Conservation (phyloP, 2,888 invertebrate genomes). For the Cacoxenus indagator region DNA sequence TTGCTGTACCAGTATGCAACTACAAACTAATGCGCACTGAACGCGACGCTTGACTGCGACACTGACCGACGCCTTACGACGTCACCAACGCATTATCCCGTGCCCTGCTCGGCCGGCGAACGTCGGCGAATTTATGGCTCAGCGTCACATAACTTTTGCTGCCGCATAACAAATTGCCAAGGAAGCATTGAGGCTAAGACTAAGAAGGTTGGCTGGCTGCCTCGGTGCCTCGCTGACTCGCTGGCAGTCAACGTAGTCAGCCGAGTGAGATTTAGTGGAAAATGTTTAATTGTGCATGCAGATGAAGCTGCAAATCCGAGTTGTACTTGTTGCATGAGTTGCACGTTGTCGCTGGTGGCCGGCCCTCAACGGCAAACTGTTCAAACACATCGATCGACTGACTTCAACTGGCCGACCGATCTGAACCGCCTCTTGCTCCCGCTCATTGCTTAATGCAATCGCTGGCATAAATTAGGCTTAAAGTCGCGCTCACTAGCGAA, state of each 20-base stretch:
- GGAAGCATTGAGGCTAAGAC: slow-evolving; percentile 66
- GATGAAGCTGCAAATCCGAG: slow-evolving; percentile 49
- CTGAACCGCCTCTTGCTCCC: background rate
- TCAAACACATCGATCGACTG: too few relatives aligned
- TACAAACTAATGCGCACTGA: slow-evolving; percentile 27
- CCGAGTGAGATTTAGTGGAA: slow-evolving; percentile 66
- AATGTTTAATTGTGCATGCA: slow-evolving; percentile 69
- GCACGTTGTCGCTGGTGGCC: slow-evolving; percentile 15
- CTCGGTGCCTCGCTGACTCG: background rate
- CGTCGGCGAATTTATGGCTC: slow-evolving; percentile 65
- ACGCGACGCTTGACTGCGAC: background rate
- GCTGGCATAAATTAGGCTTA: slow-evolving; percentile 67
- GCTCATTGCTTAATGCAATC: background rate
- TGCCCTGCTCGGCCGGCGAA: too few relatives aligned
- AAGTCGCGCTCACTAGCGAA: slow-evolving; percentile 58
- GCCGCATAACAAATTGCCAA: slow-evolving; percentile 69
- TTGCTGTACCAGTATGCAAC: too few relatives aligned
- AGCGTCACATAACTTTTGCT: slow-evolving; percentile 68
- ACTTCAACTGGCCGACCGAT: background rate
- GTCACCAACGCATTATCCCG: too few relatives aligned
- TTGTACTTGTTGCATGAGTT: slow-evolving; percentile 56
- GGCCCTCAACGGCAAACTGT: slow-evolving; percentile 9
- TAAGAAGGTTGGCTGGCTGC: background rate
- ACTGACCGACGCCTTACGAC: slow-evolving; percentile 13
- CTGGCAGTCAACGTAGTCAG: background rate